phyloP scores from a whole-genome alignment of 2,797 vertebrate species.

The Pantherophis alleghaniensis region DNA sequence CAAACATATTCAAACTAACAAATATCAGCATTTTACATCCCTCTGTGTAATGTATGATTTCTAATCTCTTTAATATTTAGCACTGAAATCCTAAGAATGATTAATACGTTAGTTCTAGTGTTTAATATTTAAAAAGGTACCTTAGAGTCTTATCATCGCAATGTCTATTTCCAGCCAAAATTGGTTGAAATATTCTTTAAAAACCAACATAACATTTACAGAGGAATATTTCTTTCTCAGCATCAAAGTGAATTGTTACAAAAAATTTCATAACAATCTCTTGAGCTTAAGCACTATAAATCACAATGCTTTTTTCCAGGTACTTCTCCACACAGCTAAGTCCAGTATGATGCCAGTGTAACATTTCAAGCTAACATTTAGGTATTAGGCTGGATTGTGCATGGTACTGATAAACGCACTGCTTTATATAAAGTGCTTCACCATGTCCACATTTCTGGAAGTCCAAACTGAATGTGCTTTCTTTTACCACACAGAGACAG shows the following conservation, averaged over 20 bases:
- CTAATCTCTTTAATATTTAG: not conserved
- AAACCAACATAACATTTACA: not conserved
- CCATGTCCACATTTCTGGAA: not conserved
- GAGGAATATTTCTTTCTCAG: slow-evolving; percentile 2
- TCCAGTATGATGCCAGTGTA: slow-evolving; percentile 12
- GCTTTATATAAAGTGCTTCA: slow-evolving; percentile 4
- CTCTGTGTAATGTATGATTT: not conserved
- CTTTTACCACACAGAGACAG: not conserved
- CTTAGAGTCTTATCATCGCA: not conserved
- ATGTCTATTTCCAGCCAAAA: not conserved
- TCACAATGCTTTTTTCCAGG: not conserved
- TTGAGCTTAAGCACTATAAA: slow-evolving; percentile 23
- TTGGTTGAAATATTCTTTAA: not conserved
- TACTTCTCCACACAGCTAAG: slow-evolving; percentile 16
- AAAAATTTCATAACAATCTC: slow-evolving; percentile 10
- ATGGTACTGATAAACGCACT: not conserved
- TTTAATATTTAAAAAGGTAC: not conserved
- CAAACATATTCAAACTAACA: not conserved
- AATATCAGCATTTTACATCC: not conserved
- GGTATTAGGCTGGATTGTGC: slow-evolving; percentile 1
- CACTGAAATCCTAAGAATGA: not conserved
- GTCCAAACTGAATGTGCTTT: not conserved
- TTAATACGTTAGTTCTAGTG: not conserved
- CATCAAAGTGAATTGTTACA: not conserved
- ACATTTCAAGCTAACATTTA: slow-evolving; percentile 1